Evolutionary conservation across 2,888 invertebrate species (phyloP).

Genomic region (Agrotis clavis): DNA sequence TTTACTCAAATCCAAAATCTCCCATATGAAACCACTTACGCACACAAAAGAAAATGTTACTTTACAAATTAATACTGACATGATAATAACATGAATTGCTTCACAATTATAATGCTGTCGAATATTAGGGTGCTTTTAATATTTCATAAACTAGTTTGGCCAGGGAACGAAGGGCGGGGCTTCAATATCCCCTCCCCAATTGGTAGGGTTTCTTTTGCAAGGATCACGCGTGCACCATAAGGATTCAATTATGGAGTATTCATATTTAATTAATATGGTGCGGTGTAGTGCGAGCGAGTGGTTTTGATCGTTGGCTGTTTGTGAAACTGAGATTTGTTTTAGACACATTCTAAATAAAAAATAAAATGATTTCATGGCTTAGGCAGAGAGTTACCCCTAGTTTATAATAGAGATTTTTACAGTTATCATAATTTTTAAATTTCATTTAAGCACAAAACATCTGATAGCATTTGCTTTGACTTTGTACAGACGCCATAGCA

Average conservation of each 20-base stretch:
- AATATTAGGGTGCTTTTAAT: constrained; percentile 83
- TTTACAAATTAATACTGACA: constrained; percentile 86
- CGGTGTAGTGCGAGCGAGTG: constrained; percentile 62
- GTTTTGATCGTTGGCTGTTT: constrained; percentile 76
- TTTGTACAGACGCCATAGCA: no score
- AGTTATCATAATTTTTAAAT: no score
- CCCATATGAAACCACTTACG: constrained; percentile 80
- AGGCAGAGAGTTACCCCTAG: no score
- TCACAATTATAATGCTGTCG: constrained; percentile 84
- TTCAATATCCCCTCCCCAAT: constrained; percentile 74
- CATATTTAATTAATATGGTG: constrained; percentile 89
- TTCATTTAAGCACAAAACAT: no score
- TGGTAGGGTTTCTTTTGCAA: constrained; percentile 73
- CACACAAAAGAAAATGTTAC: constrained; percentile 68
- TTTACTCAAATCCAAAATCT: constrained; percentile 65
- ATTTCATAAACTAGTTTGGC: constrained; percentile 85
- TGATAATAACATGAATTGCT: constrained; percentile 88
- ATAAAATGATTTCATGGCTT: no score
- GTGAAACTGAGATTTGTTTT: constrained; percentile 20
- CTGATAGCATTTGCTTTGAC: background rate
- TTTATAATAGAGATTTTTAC: no score
- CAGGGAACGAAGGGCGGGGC: constrained; percentile 81
- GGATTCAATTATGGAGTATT: constrained; percentile 88
- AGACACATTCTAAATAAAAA: no score
- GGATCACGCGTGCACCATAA: constrained; percentile 85